A percentile compares a stretch with the other conserved stretches of the same genome.
These are phyloP conservation scores for Arvicola amphibius DNA, from an alignment of 2,797 vertebrate genomes.

Conservation along the genomic window DNA sequence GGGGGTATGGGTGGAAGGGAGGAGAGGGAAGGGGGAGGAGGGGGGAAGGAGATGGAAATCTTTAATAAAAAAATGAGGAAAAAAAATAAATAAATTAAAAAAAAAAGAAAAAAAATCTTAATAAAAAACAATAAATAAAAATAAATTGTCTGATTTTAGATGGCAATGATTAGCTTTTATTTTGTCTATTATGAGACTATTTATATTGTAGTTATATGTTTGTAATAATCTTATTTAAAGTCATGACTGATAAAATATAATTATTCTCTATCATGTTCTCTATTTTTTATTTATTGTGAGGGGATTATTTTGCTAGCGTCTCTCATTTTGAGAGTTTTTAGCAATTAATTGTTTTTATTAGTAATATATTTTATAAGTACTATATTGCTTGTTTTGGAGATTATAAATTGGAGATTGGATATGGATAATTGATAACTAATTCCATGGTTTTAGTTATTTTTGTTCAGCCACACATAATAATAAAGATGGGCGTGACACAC, in stretches of 20 bases:
- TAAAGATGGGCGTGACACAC: background rate
- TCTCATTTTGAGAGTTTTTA: background rate
- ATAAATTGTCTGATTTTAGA: background rate
- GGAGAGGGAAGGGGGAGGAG: no score
- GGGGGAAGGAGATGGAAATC: no score
- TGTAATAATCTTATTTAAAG: background rate
- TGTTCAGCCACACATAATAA: background rate
- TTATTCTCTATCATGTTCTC: background rate
- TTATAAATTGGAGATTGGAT: background rate
- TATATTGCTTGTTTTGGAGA: background rate
- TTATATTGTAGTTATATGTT: background rate
- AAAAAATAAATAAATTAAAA: no score
- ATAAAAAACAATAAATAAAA: background rate
- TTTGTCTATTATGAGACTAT: background rate
- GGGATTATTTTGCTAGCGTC: background rate
- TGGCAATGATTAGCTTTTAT: background rate
- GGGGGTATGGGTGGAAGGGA: no score
- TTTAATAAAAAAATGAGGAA: no score
- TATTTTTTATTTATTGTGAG: background rate
- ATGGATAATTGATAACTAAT: background rate
- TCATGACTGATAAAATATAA: background rate
- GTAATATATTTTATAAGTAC: background rate
- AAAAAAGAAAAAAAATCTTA: no score
- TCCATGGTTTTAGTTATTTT: background rate
- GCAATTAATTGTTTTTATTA: background rate